Conservation (phyloP, 2,888 invertebrate species). For the Mesodorylaimus sp. region DNA sequence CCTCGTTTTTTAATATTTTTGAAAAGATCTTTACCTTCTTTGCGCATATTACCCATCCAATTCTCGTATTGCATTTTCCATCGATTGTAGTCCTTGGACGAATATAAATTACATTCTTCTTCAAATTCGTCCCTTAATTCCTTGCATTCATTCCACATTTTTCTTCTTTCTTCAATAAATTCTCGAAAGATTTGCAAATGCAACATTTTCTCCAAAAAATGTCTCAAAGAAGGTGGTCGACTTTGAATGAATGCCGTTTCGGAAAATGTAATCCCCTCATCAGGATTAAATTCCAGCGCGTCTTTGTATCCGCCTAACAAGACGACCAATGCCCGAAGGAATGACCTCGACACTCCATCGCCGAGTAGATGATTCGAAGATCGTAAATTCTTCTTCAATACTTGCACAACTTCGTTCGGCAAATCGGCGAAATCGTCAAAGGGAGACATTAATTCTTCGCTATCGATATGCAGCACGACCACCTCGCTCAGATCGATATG, state of each 20-base stretch:
- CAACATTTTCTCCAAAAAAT: slow-evolving; percentile 71
- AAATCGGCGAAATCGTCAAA: slow-evolving; percentile 73
- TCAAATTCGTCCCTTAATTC: slow-evolving; percentile 66
- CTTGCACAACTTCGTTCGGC: slow-evolving; percentile 67
- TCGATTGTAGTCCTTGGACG: slow-evolving; percentile 6
- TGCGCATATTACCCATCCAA: slow-evolving; percentile 4
- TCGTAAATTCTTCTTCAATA: slow-evolving; percentile 54
- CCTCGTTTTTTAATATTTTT: no score
- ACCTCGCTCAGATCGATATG: slow-evolving; percentile 76
- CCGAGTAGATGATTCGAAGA: slow-evolving; percentile 50
- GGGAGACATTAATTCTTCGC: slow-evolving; percentile 61
- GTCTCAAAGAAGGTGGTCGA: slow-evolving; percentile 61
- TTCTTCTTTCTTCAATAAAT: slow-evolving; percentile 35
- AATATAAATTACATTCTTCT: slow-evolving; percentile 44
- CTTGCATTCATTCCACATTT: background rate
- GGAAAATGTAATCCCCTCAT: slow-evolving; percentile 61
- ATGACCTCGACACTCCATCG: slow-evolving; percentile 78
- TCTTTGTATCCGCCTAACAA: slow-evolving; percentile 84
- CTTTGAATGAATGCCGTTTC: slow-evolving; percentile 68
- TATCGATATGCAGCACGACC: slow-evolving; percentile 79
- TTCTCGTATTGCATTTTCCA: slow-evolving; percentile 7
- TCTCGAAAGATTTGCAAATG: slow-evolving; percentile 84
- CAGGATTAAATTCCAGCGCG: slow-evolving; percentile 50
- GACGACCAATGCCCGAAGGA: slow-evolving; percentile 70
- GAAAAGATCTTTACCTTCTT: no score